Evolutionary conservation across 2,888 invertebrate species (phyloP).

Genomic region (Allolobophora icterica): DNA sequence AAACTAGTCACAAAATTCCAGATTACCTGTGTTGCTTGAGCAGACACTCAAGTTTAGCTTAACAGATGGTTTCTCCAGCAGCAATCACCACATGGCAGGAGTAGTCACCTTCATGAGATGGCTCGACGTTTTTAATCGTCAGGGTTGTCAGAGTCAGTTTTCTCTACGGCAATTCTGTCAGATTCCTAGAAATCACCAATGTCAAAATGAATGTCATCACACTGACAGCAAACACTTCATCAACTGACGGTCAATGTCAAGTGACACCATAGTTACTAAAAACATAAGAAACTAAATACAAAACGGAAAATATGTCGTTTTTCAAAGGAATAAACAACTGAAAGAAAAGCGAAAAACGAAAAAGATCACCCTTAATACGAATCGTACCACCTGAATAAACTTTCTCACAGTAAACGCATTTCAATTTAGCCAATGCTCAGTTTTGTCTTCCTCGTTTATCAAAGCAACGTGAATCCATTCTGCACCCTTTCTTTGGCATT

Average conservation of each 20-base stretch:
- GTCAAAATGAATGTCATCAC: background rate
- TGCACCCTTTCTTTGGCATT: too few species aligned
- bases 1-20: background rate
- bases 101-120: slow-evolving; percentile 26
- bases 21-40: background rate
- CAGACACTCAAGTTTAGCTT: background rate
- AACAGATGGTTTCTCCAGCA: slow-evolving; percentile 21
- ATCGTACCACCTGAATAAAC: too few species aligned
- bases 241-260: background rate
- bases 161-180: slow-evolving; percentile 27
- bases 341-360: too few species aligned
- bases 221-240: background rate
- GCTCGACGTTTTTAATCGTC: background rate
- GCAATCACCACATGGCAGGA: slow-evolving; percentile 28
- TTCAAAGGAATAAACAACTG: too few species aligned
- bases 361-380: too few species aligned
- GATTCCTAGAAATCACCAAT: slow-evolving; percentile 12
- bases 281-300: too few species aligned
- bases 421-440: too few species aligned
- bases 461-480: too few species aligned
- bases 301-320: too few species aligned
- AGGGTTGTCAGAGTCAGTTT: background rate
- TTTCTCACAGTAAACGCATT: too few species aligned
- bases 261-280: too few species aligned
- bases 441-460: too few species aligned